Evolutionary conservation across 2,888 invertebrate species (phyloP).

Genomic region (Andrena praecox): DNA sequence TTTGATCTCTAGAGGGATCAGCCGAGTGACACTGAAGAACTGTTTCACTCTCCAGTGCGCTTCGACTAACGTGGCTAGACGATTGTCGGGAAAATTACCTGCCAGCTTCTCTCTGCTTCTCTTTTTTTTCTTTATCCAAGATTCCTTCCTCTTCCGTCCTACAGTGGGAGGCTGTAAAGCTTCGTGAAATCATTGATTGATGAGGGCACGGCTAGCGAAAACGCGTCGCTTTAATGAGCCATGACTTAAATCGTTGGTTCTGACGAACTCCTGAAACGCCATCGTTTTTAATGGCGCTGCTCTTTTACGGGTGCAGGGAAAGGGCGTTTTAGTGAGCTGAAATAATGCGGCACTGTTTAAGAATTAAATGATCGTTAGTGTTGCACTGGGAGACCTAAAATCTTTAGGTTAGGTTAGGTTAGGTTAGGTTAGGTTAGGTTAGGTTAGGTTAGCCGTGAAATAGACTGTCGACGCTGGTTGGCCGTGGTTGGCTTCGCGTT

Average conservation of each 20-base stretch:
- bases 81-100: slow-evolving; percentile 69
- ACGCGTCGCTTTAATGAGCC: background rate
- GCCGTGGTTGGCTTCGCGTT: too few species aligned
- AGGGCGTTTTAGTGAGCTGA: too few species aligned
- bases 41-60: slow-evolving; percentile 68
- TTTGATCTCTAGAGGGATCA: slow-evolving; percentile 67
- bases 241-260: background rate
- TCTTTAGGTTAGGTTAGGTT: too few species aligned
- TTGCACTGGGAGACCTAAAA: too few species aligned
- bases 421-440: too few species aligned
- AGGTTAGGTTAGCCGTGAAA: too few species aligned
- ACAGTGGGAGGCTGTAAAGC: background rate
- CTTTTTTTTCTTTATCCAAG: background rate
- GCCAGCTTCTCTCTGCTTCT: slow-evolving; percentile 20
- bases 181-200: slow-evolving; percentile 38
- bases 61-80: slow-evolving; percentile 54
- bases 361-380: too few species aligned
- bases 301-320: too few species aligned
- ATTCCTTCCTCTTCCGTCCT: slow-evolving; percentile 1
- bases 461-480: too few species aligned
- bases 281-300: too few species aligned
- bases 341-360: too few species aligned
- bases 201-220: background rate
- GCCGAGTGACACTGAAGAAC: slow-evolving; percentile 71
- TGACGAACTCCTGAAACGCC: slow-evolving; percentile 4